A percentile compares a stretch with the other conserved stretches of the same genome.
Evolutionary conservation across 2,113 vertebrate genomes (phyloP).

Genomic region (Turnix velox): DNA sequence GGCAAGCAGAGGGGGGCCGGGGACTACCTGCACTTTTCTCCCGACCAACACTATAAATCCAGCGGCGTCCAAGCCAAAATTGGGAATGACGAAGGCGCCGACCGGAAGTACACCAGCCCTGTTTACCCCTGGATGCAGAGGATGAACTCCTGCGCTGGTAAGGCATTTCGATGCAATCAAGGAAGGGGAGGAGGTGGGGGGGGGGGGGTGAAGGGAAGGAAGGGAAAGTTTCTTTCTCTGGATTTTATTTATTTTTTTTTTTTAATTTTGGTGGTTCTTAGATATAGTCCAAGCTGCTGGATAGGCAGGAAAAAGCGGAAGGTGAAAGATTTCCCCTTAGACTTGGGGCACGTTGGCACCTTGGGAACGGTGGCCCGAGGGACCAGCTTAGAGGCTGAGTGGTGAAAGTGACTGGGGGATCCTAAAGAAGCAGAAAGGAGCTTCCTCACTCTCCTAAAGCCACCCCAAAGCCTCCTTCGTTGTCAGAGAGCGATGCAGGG

Average conservation of each 20-base stretch:
- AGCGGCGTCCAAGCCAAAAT: conserved; percentile 74
- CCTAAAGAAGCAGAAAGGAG: background rate
- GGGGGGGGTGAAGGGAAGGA: background rate
- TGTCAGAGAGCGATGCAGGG: conserved; percentile 1
- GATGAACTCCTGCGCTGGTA: conserved; percentile 83
- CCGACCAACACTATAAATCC: conserved; percentile 78
- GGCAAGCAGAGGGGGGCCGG: conserved; percentile 76
- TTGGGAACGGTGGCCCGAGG: background rate
- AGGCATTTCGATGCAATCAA: conserved; percentile 50
- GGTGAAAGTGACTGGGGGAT: background rate
- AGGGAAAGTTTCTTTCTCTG: background rate
- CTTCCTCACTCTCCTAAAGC: background rate
- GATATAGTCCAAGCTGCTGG: background rate
- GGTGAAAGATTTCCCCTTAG: conserved; percentile 29
- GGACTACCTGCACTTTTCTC: conserved; percentile 78
- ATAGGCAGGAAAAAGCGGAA: conserved; percentile 19
- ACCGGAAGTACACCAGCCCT: conserved; percentile 83
- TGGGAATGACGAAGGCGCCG: conserved; percentile 76
- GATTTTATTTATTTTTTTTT: background rate
- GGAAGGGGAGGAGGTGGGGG: background rate
- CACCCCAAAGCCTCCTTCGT: background rate
- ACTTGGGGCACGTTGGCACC: background rate
- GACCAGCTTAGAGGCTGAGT: background rate
- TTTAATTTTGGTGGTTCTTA: background rate
- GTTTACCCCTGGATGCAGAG: conserved; percentile 86